phyloP scores from a whole-genome alignment of 2,888 invertebrate species.

The Cotesia congregata region DNA sequence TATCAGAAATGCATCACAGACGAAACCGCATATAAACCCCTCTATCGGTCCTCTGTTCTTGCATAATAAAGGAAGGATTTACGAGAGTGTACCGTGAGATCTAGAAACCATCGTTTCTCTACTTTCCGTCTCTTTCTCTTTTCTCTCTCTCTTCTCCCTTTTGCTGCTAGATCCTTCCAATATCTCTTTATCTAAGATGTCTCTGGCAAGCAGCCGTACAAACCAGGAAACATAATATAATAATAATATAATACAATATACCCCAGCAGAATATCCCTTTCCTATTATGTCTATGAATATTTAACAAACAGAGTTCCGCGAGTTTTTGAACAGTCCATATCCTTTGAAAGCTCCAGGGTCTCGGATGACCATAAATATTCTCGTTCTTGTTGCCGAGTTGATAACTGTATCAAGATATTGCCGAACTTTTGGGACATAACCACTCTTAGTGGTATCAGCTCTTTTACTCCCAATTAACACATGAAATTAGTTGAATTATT shows the following conservation, averaged over 20 bases:
- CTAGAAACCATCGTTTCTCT: conserved; percentile 17
- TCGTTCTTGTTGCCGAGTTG: background rate
- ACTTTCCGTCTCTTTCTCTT: background rate
- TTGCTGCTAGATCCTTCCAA: background rate
- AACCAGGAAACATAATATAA: background rate
- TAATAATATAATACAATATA: background rate
- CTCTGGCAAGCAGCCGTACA: background rate
- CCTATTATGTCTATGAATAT: too few species aligned
- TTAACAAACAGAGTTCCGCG: too few species aligned
- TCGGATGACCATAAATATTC: background rate
- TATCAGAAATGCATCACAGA: conserved; percentile 56
- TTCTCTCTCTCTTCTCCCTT: conserved; percentile 13
- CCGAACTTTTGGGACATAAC: background rate
- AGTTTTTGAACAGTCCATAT: background rate
- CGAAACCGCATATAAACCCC: conserved; percentile 46
- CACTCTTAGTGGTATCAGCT: background rate
- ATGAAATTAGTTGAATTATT: background rate
- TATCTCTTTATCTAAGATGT: background rate
- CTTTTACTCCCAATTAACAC: background rate
- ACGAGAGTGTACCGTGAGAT: conserved; percentile 22
- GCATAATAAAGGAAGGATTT: conserved; percentile 44
- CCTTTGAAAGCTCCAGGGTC: background rate
- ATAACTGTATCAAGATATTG: background rate
- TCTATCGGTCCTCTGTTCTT: conserved; percentile 34
- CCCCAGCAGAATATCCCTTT: too few species aligned